Evolutionary conservation across 2,113 vertebrate species (phyloP).

Genomic region (Mesoclemmys tuberculata): DNA sequence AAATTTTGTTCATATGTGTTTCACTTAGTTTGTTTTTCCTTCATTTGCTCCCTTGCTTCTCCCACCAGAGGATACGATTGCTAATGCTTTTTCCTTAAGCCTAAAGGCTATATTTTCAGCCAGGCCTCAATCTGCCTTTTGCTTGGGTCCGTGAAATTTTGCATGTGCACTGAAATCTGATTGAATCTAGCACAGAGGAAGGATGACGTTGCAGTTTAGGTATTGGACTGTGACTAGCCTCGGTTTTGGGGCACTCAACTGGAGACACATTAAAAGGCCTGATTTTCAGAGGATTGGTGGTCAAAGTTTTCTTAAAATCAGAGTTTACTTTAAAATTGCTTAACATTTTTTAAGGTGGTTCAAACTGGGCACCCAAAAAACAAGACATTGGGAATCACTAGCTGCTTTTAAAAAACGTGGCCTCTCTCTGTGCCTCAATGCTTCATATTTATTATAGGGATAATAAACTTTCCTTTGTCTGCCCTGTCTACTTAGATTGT

Average conservation of each 20-base stretch:
- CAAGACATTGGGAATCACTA: background rate
- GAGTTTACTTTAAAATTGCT: no score
- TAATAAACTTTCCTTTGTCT: background rate
- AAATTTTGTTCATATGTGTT: background rate
- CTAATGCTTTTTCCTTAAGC: background rate
- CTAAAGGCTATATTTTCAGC: background rate
- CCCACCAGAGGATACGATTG: background rate
- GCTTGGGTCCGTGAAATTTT: background rate
- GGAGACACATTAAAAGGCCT: background rate
- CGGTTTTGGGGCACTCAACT: background rate
- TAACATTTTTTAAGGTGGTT: background rate
- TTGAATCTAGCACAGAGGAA: background rate
- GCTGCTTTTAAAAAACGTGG: background rate
- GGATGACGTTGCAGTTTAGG: background rate
- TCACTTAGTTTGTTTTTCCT: background rate
- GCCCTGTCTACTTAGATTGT: background rate
- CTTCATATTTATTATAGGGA: background rate
- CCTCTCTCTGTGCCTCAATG: background rate
- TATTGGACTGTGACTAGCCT: background rate
- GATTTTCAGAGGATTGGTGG: background rate
- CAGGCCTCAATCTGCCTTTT: background rate
- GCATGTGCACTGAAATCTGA: background rate
- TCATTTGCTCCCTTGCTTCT: background rate
- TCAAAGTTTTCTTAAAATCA: background rate
- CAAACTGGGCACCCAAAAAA: background rate